Base-by-base conservation (phyloP, 2,113 vertebrate species). In the Redunca redunca region DNA sequence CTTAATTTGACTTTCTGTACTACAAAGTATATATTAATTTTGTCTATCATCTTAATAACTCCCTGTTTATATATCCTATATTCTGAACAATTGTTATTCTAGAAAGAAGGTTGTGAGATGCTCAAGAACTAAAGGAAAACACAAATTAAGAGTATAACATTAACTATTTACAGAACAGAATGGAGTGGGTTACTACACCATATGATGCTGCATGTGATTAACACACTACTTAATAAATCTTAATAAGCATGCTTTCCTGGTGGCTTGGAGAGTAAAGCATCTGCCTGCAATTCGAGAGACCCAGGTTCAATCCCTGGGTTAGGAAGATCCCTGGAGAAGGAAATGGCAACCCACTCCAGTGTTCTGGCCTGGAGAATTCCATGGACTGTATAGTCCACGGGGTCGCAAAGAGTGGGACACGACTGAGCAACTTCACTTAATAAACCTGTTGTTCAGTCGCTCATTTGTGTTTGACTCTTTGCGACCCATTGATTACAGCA, bases 11-110 rank as follows among this genome's bases (percentile, higher is more conserved):
- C 52, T 91, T 30, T 91, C 16, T 40, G 8, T 90, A 92, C 46
- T 90, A 43, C 95, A 81, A 97, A 33, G 26, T 86, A 15, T 19
- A 67, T 16, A 15, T 85, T 95, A 64, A 91, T 97, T 97, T 95
- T 91, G 4, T 21, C 74, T 80, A 4, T 62, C 10, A 19, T 91
- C 83, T 74, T 96, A 91, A 43, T 85, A 90, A 96, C 13, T 81
- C 28, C 36, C 23, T 87, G 53, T 67, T 91, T 60, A 82, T 77
- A 43, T 87, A 48, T 23, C n/a, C 50, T 5, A 36, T 91, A 91
- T 88, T 92, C 57, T 78, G 48, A 85, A 88, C 23, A 93, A 26
- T 87, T 95, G 3, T 94, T 91, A 93, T 93, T 93, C 91, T 93
- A 90, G 55, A 84, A 88, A 52, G 55, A 86, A 92, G 36, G 60